Base-by-base conservation (phyloP, 1,140 invertebrate species). In the Aphaenogaster rudis region DNA sequence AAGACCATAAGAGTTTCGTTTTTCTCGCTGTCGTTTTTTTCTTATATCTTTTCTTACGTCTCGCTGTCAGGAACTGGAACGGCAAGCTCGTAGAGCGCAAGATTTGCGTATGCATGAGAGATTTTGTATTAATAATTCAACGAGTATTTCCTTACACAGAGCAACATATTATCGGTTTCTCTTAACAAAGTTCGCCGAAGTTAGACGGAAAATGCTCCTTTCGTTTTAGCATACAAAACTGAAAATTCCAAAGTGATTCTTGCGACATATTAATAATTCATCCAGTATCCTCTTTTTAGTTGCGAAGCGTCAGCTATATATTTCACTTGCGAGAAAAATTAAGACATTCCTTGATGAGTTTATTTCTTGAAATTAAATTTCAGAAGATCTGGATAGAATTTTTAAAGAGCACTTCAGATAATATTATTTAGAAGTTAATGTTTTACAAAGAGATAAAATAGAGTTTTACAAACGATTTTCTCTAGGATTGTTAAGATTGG, bases 91-190 rank as follows among this genome's bases (percentile, higher is more conserved):
- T 45, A 45, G 15, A 71, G 39, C 52, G 39, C 21, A 45, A 59
- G 15, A 81, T 81, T 81, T 81, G 79, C 79, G 36, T 81, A 81
- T 81, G 64, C 66, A 81, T 81, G 66, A 72, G 79, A 69, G 59
- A 72, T 81, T 81, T 57, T 71, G 66, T 72, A 81, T 81, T 81
- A 81, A 81, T 81, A 81, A 81, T 81, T 81, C 79, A 81, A 81
- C 79, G 66, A 63, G 39, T 71, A 71, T 81, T 72, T 71, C 21
- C 52, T 81, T 81, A 39, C 59, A 57, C 66, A 71, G 50, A 71
- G 39, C 66, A 81, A 72, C 39, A 54, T 81, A 57, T 81, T 81
- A 81, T 81, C 66, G 79, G 71, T 81, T 71, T 81, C 79, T 45
- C 39, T 42, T 72, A 81, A 72, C 48, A 42, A 54, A 42, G 64